phyloP scores from a whole-genome alignment of 2,888 invertebrate species.

The Pollenia angustigena region DNA sequence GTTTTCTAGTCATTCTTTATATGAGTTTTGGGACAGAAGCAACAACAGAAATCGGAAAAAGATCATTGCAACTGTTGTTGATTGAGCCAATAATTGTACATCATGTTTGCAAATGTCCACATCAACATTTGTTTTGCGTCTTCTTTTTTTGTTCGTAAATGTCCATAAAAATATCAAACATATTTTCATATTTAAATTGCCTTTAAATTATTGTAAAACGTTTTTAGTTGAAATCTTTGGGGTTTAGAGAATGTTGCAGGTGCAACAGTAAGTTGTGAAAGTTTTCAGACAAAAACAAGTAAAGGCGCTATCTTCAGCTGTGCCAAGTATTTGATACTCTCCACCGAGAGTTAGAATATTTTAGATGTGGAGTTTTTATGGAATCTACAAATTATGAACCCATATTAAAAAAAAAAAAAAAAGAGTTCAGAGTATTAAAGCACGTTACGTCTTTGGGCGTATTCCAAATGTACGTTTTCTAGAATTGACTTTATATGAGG shows the following conservation, averaged over 20 bases:
- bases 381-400: too few species aligned
- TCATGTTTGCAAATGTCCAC: slow-evolving; percentile 64
- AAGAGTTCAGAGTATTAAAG: too few species aligned
- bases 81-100: slow-evolving; percentile 70
- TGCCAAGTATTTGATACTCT: too few species aligned
- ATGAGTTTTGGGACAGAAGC: slow-evolving; percentile 49
- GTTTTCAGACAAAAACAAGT: neutral
- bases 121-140: slow-evolving; percentile 31
- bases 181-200: slow-evolving; percentile 72
- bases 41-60: neutral
- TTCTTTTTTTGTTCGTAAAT: slow-evolving; percentile 46
- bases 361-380: too few species aligned
- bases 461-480: too few species aligned
- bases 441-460: too few species aligned
- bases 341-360: too few species aligned
- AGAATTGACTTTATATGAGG: too few species aligned
- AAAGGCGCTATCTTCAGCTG: neutral
- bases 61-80: slow-evolving; percentile 65
- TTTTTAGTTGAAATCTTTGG: slow-evolving; percentile 37
- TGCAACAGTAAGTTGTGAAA: slow-evolving; percentile 3
- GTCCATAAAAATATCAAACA: slow-evolving; percentile 72
- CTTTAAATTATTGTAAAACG: slow-evolving; percentile 58
- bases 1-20: slow-evolving; percentile 60
- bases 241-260: slow-evolving; percentile 37
- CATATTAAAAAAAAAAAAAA: too few species aligned